Evolutionary conservation across 2,113 vertebrate genomes (phyloP).

Genomic region (Oreochromis spilurus): DNA sequence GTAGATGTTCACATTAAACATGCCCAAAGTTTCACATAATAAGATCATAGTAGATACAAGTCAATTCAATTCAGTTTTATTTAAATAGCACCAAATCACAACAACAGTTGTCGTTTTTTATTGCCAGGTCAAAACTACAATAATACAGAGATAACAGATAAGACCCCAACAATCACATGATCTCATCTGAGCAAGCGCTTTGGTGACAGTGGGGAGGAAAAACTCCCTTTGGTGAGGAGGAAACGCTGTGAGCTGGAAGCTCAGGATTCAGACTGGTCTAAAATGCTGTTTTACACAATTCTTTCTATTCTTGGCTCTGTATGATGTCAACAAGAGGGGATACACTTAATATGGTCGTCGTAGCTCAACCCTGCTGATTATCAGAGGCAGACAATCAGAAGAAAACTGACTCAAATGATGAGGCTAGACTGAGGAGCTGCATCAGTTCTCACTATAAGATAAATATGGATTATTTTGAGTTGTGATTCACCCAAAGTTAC

Average conservation of each 20-base stretch:
- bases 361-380: background rate
- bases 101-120: too few relatives aligned
- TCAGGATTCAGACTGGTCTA: fast-evolving
- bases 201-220: background rate
- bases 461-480: background rate
- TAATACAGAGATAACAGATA: too few relatives aligned
- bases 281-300: background rate
- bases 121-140: too few relatives aligned
- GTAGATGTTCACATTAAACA: background rate
- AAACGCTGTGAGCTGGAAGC: fast-evolving
- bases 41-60: background rate
- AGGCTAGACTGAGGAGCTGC: background rate
- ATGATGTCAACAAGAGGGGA: background rate
- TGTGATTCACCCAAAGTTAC: background rate
- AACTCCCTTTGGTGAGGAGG: background rate
- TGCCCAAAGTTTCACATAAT: background rate
- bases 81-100: too few relatives aligned
- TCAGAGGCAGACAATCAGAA: background rate
- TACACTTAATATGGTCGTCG: background rate
- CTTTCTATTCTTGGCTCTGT: background rate
- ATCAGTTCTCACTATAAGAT: background rate
- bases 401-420: background rate
- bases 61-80: background rate
- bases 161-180: too few relatives aligned
- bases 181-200: background rate